phyloP scores from a whole-genome alignment of 2,113 vertebrate genomes.

The Laticauda laticaudata region DNA sequence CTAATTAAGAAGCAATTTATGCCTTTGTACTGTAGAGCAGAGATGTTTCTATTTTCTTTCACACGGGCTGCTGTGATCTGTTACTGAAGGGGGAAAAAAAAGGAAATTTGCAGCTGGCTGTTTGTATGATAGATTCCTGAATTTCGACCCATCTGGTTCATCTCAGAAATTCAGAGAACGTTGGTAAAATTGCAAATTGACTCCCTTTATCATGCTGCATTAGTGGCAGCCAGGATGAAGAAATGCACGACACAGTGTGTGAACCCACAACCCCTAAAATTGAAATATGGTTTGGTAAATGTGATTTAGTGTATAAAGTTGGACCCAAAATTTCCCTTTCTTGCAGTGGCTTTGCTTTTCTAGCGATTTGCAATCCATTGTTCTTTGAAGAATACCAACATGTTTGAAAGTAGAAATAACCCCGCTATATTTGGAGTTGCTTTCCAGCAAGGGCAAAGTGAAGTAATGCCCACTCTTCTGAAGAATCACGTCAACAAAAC shows the following conservation, averaged over 20 bases:
- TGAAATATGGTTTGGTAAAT: too few species aligned
- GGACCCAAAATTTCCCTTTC: not conserved
- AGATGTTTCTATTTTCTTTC: not conserved
- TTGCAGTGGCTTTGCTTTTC: not conserved
- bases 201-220: too few species aligned
- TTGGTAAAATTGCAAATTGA: not conserved
- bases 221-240: not conserved
- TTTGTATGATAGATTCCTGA: not conserved
- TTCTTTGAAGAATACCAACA: not conserved
- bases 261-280: not conserved
- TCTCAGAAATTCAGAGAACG: not conserved
- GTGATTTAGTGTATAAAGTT: not conserved
- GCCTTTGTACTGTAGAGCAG: not conserved
- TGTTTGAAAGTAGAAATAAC: not conserved
- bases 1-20: not conserved
- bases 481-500: not conserved
- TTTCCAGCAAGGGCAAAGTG: not conserved
- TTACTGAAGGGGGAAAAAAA: not conserved
- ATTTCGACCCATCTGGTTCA: not conserved
- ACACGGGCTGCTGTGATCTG: not conserved
- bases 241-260: too few species aligned
- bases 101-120: not conserved
- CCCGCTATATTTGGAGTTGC: not conserved
- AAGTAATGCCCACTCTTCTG: not conserved
- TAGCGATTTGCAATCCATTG: not conserved